Conservation (phyloP, 2,888 invertebrate genomes). For the Ypsolopha scabrella region DNA sequence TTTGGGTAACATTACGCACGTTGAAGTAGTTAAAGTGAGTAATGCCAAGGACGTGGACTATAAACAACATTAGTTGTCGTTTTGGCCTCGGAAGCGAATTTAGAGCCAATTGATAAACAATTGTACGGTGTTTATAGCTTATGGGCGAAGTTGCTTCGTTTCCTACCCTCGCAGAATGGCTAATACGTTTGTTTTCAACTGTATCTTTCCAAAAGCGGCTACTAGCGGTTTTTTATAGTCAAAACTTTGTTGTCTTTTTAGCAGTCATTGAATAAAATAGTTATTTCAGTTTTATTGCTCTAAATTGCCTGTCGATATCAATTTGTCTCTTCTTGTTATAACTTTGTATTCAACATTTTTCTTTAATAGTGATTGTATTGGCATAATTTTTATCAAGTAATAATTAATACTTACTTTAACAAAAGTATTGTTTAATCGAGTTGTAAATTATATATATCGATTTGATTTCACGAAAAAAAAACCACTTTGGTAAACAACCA, state of each 20-base stretch:
- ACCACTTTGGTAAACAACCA: neutral
- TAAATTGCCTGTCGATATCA: neutral
- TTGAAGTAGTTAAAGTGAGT: no score
- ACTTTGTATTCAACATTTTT: neutral
- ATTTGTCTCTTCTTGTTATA: neutral
- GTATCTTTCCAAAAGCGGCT: conserved; percentile 28
- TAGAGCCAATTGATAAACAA: conserved; percentile 26
- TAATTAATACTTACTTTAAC: neutral
- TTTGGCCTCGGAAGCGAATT: neutral
- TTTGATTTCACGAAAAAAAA: neutral
- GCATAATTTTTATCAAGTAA: neutral
- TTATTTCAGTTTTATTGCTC: conserved; percentile 21
- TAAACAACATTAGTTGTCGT: neutral
- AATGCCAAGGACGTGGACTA: neutral
- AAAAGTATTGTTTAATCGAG: neutral
- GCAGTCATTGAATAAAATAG: conserved; percentile 27
- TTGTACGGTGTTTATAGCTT: conserved; percentile 30
- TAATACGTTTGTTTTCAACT: conserved; percentile 38
- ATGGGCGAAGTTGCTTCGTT: conserved; percentile 31
- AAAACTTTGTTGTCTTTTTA: conserved; percentile 32
- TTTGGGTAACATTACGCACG: neutral
- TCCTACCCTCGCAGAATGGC: conserved; percentile 13
- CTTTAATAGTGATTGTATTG: neutral
- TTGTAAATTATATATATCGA: neutral
- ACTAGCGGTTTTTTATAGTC: conserved; percentile 45